Evolutionary conservation across 2,888 invertebrate genomes (phyloP).

Genomic region (Hemithea aestivaria): DNA sequence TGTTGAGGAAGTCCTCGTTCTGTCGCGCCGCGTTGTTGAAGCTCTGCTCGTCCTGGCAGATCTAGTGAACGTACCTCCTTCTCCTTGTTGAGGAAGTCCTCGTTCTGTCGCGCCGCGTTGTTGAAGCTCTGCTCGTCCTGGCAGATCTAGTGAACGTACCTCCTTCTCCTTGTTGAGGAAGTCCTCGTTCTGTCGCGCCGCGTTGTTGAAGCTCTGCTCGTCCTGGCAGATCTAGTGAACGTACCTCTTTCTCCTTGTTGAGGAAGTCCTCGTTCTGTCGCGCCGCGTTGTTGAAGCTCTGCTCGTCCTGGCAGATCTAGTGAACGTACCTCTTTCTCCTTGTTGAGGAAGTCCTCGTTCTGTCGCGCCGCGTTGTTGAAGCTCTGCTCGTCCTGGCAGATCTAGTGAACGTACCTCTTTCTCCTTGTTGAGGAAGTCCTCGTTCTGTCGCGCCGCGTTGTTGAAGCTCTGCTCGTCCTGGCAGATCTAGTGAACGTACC

Average conservation of each 20-base stretch:
- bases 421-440: conserved; percentile 71
- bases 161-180: no score
- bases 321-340: conserved; percentile 76
- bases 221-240: no score
- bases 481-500: conserved; percentile 81
- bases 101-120: no score
- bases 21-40: no score
- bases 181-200: no score
- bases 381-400: conserved; percentile 81
- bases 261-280: conserved; percentile 76
- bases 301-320: conserved; percentile 82
- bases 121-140: no score
- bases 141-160: no score
- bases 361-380: conserved; percentile 78
- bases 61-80: no score
- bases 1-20: conserved; percentile 78
- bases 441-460: conserved; percentile 76
- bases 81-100: no score
- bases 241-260: conserved; percentile 71
- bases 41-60: conserved; percentile 81
- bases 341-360: conserved; percentile 73
- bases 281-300: conserved; percentile 79
- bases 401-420: conserved; percentile 79
- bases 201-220: no score
- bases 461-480: conserved; percentile 82